These are phyloP conservation scores for Amphiprion clarkii DNA, from an alignment of 2,797 vertebrate species.

Conservation along the genomic window DNA sequence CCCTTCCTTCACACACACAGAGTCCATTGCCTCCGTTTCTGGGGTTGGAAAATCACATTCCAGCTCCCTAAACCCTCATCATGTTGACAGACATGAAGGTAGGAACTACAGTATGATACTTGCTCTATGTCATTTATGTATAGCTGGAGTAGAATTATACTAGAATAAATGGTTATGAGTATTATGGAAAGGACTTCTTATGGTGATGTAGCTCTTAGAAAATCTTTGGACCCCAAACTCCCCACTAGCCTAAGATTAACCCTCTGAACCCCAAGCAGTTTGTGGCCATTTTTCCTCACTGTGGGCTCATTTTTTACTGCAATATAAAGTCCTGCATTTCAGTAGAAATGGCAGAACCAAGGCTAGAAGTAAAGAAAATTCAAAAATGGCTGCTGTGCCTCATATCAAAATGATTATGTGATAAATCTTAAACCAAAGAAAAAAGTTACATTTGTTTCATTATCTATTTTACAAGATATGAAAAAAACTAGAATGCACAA, in stretches of 20 bases:
- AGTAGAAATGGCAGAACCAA: no score
- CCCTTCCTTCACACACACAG: slow-evolving; percentile 38
- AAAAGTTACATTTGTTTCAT: no score
- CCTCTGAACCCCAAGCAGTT: no score
- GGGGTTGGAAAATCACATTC: slow-evolving; percentile 52
- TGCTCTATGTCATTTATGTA: slow-evolving; percentile 6
- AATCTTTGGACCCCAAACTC: slow-evolving; percentile 18
- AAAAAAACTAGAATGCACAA: no score
- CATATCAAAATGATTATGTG: no score
- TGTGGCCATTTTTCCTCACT: no score
- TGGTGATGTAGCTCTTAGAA: slow-evolving; percentile 32
- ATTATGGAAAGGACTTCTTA: slow-evolving; percentile 25
- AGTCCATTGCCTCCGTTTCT: slow-evolving; percentile 39
- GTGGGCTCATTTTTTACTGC: no score
- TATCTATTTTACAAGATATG: no score
- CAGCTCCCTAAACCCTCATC: slow-evolving; percentile 43
- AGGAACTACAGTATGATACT: slow-evolving; percentile 28
- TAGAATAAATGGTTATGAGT: slow-evolving; percentile 11
- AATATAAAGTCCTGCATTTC: no score
- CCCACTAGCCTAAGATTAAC: slow-evolving; percentile 10
- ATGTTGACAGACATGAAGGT: slow-evolving; percentile 55
- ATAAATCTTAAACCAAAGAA: no score
- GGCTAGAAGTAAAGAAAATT: no score
- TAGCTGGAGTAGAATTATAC: slow-evolving; percentile 4
- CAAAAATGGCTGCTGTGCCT: no score